Conservation (phyloP, 2,888 invertebrate genomes). For the Dynastes grantii region DNA sequence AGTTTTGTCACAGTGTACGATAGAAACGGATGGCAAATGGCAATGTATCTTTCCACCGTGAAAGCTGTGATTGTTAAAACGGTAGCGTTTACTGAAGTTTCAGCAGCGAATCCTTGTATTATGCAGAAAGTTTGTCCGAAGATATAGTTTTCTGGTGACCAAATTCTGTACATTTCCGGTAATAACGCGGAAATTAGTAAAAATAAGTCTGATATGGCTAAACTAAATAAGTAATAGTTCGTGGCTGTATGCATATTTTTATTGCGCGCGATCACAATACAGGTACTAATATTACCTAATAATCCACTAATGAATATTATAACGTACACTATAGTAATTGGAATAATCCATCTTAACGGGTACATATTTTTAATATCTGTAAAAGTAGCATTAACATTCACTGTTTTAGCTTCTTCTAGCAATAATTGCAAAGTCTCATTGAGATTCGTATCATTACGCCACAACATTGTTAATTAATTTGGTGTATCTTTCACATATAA, state of each 20-base stretch:
- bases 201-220: slow-evolving; percentile 88
- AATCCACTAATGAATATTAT: slow-evolving; percentile 86
- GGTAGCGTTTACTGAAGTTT: slow-evolving; percentile 86
- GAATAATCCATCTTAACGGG: slow-evolving; percentile 74
- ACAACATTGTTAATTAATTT: slow-evolving; percentile 26
- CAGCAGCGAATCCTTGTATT: slow-evolving; percentile 83
- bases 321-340: slow-evolving; percentile 83
- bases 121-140: slow-evolving; percentile 88
- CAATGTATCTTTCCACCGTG: slow-evolving; percentile 81
- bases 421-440: slow-evolving; percentile 38
- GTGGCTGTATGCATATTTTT: slow-evolving; percentile 88
- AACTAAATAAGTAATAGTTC: slow-evolving; percentile 87
- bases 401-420: slow-evolving; percentile 25
- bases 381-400: slow-evolving; percentile 38
- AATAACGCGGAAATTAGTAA: slow-evolving; percentile 86
- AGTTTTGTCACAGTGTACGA: slow-evolving; percentile 91
- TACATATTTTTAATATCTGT: slow-evolving; percentile 64
- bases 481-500: background rate
- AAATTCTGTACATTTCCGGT: slow-evolving; percentile 85
- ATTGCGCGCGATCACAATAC: slow-evolving; percentile 87
- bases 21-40: slow-evolving; percentile 80
- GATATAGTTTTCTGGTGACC: slow-evolving; percentile 84
- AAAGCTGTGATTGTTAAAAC: slow-evolving; percentile 81
- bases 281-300: slow-evolving; percentile 87
- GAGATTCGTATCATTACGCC: slow-evolving; percentile 38